Evolutionary conservation across 2,113 vertebrate species (phyloP), one percentile per base, ranked within the genome.

Genomic region (Urocolius indicus): DNA sequence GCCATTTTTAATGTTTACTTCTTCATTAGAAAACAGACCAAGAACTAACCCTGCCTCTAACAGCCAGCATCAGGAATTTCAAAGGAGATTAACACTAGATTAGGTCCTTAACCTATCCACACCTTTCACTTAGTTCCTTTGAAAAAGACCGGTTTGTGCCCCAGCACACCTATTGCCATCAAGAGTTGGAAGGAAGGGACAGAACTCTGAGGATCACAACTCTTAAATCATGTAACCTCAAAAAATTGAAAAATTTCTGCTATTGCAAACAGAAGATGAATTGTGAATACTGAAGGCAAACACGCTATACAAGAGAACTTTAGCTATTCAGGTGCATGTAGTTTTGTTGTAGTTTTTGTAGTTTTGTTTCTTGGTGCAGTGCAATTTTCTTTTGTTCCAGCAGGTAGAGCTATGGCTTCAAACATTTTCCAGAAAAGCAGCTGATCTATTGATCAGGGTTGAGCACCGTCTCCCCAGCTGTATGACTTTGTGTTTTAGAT

Each of bases 321-420:
- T 6, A 36, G n/a, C 54, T 58, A 11, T 52, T 62, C 4, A 21
- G 9, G 54, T 48, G 29, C 43, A 20, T 9, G 16, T 19, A 26
- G 10, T 66, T 82, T 51, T 59, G 29, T 58, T 24, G 19, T 32
- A 6, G 3, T 22, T 22, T 34, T 68, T 63, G 27, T 12, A 79
- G 32, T 14, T 26, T 48, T 43, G 32, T 14, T 26, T 48, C 48
- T 24, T 69, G 54, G 38, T 48, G 67, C 21, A 30, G 18, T 94
- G 88, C 27, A 51, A 67, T 93, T 94, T 96, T 57, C 27, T 52
- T 71, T 61, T 68, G 15, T 32, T 92, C 92, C 93, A 93, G 87
- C 65, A 96, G 94, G 76, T 68, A 81, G 94, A 94, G 93, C 94
- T 91, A n/a, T 10, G 23, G 65, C 67, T 86, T 77, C 85, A 95